These are phyloP conservation scores for Bradypodion ventrale DNA, from an alignment of 2,797 vertebrate genomes.

Conservation along the genomic window DNA sequence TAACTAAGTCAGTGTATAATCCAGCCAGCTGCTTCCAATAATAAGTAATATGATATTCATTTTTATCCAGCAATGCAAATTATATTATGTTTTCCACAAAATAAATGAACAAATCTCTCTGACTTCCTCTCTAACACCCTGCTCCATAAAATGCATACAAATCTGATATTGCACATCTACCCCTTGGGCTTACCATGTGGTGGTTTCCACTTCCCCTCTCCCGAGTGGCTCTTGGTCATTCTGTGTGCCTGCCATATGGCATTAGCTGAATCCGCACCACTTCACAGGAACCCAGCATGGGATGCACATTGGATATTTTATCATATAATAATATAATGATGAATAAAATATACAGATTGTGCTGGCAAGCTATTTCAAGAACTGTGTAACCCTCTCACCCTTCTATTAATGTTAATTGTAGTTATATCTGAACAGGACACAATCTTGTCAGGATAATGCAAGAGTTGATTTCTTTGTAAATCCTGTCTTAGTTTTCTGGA, in stretches of 20 bases:
- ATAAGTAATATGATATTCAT: neutral
- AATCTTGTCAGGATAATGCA: neutral
- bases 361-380: neutral
- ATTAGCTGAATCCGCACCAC: too few relatives aligned
- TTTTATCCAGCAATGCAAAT: neutral
- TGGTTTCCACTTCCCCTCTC: too few relatives aligned
- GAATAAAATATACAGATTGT: conserved; percentile 13
- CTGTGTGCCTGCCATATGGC: too few relatives aligned
- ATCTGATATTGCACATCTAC: too few relatives aligned
- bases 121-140: neutral
- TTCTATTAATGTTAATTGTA: conserved; percentile 30
- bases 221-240: too few relatives aligned
- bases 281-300: too few relatives aligned
- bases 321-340: too few relatives aligned
- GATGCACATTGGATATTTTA: too few relatives aligned
- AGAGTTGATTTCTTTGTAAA: conserved; percentile 19
- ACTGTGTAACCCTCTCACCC: neutral
- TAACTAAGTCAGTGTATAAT: too few relatives aligned
- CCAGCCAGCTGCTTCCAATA: too few relatives aligned
- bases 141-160: too few relatives aligned
- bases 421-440: conserved; percentile 17
- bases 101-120: neutral
- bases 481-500: conserved; percentile 7
- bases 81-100: neutral
- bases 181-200: too few relatives aligned